Evolutionary conservation across 2,888 invertebrate genomes (phyloP).

Genomic region (Clistopyga incitator): DNA sequence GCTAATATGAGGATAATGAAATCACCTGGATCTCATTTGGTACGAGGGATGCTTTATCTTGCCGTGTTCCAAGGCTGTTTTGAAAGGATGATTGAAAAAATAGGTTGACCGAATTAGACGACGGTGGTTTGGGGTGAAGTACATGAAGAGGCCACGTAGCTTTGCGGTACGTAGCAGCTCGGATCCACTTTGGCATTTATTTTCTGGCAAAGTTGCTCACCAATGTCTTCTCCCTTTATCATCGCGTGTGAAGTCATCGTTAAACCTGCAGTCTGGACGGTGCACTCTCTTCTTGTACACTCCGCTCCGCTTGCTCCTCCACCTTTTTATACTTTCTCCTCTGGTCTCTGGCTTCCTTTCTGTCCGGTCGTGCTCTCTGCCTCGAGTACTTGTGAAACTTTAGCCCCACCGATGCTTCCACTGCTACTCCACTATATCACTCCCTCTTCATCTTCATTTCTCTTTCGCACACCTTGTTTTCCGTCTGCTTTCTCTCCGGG

Average conservation of each 20-base stretch:
- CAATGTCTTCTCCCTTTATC: constrained; percentile 39
- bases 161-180: constrained; percentile 4
- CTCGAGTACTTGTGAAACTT: constrained; percentile 43
- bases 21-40: neutral
- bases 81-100: constrained; percentile 34
- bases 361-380: constrained; percentile 19
- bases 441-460: constrained; percentile 35
- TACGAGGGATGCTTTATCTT: neutral
- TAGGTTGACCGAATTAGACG: neutral
- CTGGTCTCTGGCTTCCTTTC: constrained; percentile 3
- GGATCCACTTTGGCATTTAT: constrained; percentile 49
- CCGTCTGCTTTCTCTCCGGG: neutral
- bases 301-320: neutral
- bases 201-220: constrained; percentile 43
- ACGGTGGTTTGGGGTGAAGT: constrained; percentile 1
- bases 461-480: constrained; percentile 17
- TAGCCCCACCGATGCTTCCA: constrained; percentile 18
- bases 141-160: constrained; percentile 5
- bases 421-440: constrained; percentile 54
- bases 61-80: constrained; percentile 6
- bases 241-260: constrained; percentile 65
- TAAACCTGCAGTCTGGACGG: constrained; percentile 47
- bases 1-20: constrained; percentile 1
- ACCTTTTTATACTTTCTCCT: constrained; percentile 13
- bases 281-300: constrained; percentile 21